A percentile compares a stretch with the other conserved stretches of the same genome.
These are phyloP conservation scores for Siniperca scherzeri DNA, from an alignment of 2,797 vertebrate genomes.

Conservation along the genomic window DNA sequence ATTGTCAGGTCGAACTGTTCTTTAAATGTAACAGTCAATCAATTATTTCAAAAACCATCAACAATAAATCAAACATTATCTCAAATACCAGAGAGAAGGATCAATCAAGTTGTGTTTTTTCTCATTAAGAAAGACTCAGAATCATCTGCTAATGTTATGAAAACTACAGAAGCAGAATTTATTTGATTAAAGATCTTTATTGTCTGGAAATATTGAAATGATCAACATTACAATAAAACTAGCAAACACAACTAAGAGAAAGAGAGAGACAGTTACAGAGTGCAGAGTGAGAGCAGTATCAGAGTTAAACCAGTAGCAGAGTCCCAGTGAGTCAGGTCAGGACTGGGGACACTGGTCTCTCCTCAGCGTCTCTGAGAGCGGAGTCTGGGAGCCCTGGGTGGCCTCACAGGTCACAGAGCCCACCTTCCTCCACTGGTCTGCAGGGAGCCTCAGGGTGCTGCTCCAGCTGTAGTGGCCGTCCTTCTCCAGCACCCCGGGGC, in stretches of 20 bases:
- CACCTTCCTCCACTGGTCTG: not conserved
- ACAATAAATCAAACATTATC: too few relatives aligned
- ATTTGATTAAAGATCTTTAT: not conserved
- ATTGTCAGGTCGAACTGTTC: too few relatives aligned
- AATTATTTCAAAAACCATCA: too few relatives aligned
- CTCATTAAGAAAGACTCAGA: too few relatives aligned
- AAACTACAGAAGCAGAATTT: too few relatives aligned
- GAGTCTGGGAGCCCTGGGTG: constrained; percentile 51
- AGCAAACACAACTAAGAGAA: too few relatives aligned
- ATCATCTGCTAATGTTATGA: too few relatives aligned
- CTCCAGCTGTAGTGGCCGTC: constrained; percentile 63
- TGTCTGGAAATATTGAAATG: not conserved
- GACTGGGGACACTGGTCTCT: constrained; percentile 71
- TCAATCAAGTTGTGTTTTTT: too few relatives aligned
- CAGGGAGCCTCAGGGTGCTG: constrained; percentile 44
- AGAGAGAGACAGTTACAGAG: not conserved
- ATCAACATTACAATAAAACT: not conserved
- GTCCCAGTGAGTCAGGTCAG: constrained; percentile 24
- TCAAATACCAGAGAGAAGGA: too few relatives aligned
- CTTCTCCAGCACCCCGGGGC: constrained; percentile 44
- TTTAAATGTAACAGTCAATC: too few relatives aligned
- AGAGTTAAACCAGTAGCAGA: constrained; percentile 21
- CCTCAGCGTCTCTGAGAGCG: constrained; percentile 42
- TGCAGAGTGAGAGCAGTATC: not conserved
- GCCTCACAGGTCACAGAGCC: constrained; percentile 54